Base-by-base conservation (phyloP, 2,797 vertebrate genomes). In the Crypturellus tataupa region DNA sequence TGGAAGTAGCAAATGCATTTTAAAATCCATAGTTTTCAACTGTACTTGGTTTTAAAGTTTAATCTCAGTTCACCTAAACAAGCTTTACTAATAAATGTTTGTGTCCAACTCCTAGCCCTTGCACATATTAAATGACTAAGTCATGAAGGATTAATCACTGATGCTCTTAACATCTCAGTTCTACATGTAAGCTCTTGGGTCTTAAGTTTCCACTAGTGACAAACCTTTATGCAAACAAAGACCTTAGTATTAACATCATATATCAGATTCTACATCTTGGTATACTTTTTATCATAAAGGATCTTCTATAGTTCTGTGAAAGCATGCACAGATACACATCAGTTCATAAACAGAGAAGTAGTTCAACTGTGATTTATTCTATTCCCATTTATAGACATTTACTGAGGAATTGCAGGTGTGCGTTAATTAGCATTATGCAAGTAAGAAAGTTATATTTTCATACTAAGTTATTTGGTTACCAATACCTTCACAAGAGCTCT, bases 1-100 rank as follows among this genome's bases (percentile, higher is more conserved):
- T 31, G 46, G 63, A 55, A 96, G 85, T 78, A 94, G 65, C 72
- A 96, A 97, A 31, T 25, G 71, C 65, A 75, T 75, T 82, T 95
- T 56, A 77, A 92, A 35, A 77, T 8, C 6, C 35, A 10, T 2
- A 9, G 58, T 35, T 81, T 84, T 72, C 3, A 10, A 51, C 58
- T 79, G 51, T 63, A 71, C 42, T 64, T 78, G 73, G 21, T 3
- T 85, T 90, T 77, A 92, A 65, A 96, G 40, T 19, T 89, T 33
- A 24, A 11, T 67, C 69, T 47, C 47, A 58, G n/a, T 31, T 55
- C 55, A 94, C 2, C 27, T 47, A 13, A 67, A 18, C 8, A 39
- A 3, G 10, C 60, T 64, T 15, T 39, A 56, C n/a, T n/a, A 19
- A 29, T 29, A 58, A 86, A 37, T 27, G 14, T 2, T 39, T 10